A percentile compares a stretch with the other conserved stretches of the same genome.
Conservation (phyloP, 2,888 invertebrate species). For the Euproctis similis region DNA sequence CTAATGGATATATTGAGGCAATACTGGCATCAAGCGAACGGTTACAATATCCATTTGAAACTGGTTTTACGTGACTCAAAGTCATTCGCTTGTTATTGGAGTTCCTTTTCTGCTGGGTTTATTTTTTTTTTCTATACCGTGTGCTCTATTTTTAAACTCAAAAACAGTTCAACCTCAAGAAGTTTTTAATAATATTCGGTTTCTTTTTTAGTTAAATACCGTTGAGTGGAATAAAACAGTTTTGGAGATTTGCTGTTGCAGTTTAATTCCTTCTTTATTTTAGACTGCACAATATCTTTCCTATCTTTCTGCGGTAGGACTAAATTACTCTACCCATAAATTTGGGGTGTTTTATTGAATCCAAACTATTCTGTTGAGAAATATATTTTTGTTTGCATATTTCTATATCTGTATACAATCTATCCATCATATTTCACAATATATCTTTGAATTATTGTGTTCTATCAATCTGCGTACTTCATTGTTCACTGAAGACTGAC, state of each 20-base stretch:
- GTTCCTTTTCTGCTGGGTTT: conserved; percentile 10
- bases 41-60: conserved; percentile 12
- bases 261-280: no score
- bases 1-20: neutral
- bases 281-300: no score
- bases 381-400: no score
- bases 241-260: no score
- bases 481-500: conserved; percentile 27
- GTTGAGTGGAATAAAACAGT: no score
- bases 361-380: no score
- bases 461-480: conserved; percentile 23
- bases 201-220: no score
- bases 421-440: conserved; percentile 31
- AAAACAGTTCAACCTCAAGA: conserved; percentile 4
- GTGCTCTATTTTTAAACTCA: conserved; percentile 12
- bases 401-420: no score
- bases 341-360: no score
- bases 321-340: no score
- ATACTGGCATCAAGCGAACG: conserved; percentile 2
- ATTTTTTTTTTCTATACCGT: neutral
- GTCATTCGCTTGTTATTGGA: conserved; percentile 20
- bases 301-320: no score
- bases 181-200: neutral
- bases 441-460: conserved; percentile 22
- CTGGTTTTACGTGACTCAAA: conserved; percentile 19